Percentiles rank a stretch among this genome's conserved stretches.
Evolutionary conservation across 2,888 invertebrate genomes (phyloP).

Genomic region (Bombylius discolor): DNA sequence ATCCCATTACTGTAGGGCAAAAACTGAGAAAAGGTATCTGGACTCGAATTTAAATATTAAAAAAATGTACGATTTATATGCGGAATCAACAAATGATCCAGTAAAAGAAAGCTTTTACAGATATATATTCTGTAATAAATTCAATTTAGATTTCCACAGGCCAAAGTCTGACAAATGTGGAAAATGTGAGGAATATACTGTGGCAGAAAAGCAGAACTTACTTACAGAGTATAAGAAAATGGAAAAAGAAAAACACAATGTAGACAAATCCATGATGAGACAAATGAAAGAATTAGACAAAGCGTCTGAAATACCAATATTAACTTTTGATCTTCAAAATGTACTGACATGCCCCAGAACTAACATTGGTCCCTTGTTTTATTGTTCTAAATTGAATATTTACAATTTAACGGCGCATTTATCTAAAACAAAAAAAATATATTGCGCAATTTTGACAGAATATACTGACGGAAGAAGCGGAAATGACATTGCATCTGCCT

Average conservation of each 20-base stretch:
- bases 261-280: not conserved
- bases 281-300: slow-evolving; percentile 3
- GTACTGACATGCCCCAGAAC: not conserved
- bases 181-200: slow-evolving; percentile 5
- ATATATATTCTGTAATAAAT: slow-evolving; percentile 1
- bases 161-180: slow-evolving; percentile 7
- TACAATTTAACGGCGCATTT: no score
- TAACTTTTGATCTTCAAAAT: slow-evolving; percentile 6
- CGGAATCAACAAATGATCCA: not conserved
- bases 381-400: no score
- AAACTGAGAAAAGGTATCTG: not conserved
- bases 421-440: no score
- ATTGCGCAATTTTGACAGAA: slow-evolving; percentile 7
- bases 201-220: slow-evolving; percentile 1
- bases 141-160: slow-evolving; percentile 5
- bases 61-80: not conserved
- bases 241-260: not conserved
- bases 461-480: slow-evolving; percentile 3
- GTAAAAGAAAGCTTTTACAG: not conserved
- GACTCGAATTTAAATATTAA: not conserved
- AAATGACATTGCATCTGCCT: slow-evolving; percentile 4
- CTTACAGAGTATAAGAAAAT: not conserved
- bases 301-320: not conserved
- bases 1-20: not conserved
- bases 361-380: slow-evolving; percentile 2